Percentiles rank a stretch among this genome's conserved stretches.
Conservation (phyloP, 92 coral and sea anemone species). For the Desmophyllum pertusum region DNA sequence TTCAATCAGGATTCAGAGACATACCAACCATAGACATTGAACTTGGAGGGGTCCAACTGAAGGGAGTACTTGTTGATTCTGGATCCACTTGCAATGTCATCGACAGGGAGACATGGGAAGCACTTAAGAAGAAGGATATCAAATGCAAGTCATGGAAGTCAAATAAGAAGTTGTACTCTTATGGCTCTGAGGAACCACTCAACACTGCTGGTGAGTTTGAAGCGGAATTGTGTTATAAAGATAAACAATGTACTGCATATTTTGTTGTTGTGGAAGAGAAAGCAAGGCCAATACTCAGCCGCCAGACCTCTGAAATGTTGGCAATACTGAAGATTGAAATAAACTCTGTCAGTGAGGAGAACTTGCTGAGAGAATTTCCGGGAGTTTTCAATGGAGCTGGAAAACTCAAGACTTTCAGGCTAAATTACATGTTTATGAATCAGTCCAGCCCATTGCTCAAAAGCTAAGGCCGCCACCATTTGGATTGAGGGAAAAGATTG, state of each 20-base stretch:
- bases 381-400: constrained; percentile 32
- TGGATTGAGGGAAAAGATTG: constrained; percentile 15
- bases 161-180: constrained; percentile 16
- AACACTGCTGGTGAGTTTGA: constrained; percentile 46
- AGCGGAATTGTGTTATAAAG: constrained; percentile 27
- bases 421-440: constrained; percentile 29
- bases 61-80: constrained; percentile 37
- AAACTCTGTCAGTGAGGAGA: constrained; percentile 12
- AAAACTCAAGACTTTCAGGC: constrained; percentile 33
- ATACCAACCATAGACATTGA: constrained; percentile 19
- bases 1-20: constrained; percentile 3
- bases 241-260: constrained; percentile 12
- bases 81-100: constrained; percentile 53
- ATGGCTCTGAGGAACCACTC: constrained; percentile 29
- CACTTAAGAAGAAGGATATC: too few species aligned
- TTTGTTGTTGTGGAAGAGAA: too few species aligned
- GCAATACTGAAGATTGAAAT: background rate
- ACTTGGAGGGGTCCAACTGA: constrained; percentile 36
- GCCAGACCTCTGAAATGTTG: constrained; percentile 34
- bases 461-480: constrained; percentile 37
- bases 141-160: background rate
- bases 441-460: too few species aligned
- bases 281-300: background rate
- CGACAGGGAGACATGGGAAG: constrained; percentile 4
- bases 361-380: constrained; percentile 7